These are phyloP conservation scores for Upupa epops DNA, from an alignment of 2,113 vertebrate genomes.

Conservation along the genomic window DNA sequence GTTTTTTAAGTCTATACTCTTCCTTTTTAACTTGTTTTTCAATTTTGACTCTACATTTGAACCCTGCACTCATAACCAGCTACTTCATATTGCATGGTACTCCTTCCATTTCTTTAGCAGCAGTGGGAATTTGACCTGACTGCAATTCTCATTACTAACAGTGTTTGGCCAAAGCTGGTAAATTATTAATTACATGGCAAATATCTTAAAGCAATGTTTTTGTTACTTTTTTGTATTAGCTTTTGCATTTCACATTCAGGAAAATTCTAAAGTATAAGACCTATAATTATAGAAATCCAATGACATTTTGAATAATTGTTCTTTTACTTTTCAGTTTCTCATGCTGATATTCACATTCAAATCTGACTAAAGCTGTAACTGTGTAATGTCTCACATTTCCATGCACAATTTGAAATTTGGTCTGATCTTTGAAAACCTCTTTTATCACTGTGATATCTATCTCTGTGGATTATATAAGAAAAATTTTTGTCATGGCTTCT, in stretches of 20 bases:
- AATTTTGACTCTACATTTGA: neutral
- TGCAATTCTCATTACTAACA: neutral
- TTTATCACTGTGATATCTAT: neutral
- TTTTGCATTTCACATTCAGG: slow-evolving; percentile 14
- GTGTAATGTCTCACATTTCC: neutral
- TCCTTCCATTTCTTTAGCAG: neutral
- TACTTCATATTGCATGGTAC: neutral
- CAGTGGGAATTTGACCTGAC: neutral
- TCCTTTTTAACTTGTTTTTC: neutral
- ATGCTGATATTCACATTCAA: neutral
- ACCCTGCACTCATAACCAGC: neutral
- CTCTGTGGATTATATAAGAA: neutral
- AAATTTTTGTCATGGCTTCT: neutral
- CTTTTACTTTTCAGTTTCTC: neutral
- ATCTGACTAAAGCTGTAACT: neutral
- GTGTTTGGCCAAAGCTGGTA: slow-evolving; percentile 21
- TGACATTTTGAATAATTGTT: slow-evolving; percentile 16
- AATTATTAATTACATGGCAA: neutral
- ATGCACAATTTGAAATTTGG: neutral
- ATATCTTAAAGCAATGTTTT: neutral
- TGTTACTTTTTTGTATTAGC: slow-evolving; percentile 4
- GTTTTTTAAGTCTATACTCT: neutral
- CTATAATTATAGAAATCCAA: neutral
- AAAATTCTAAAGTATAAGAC: neutral
- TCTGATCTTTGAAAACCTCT: neutral